Evolutionary conservation across 2,797 vertebrate species (phyloP), one percentile per base, ranked within the genome.

Genomic region (Parotocinclus haroldoi): DNA sequence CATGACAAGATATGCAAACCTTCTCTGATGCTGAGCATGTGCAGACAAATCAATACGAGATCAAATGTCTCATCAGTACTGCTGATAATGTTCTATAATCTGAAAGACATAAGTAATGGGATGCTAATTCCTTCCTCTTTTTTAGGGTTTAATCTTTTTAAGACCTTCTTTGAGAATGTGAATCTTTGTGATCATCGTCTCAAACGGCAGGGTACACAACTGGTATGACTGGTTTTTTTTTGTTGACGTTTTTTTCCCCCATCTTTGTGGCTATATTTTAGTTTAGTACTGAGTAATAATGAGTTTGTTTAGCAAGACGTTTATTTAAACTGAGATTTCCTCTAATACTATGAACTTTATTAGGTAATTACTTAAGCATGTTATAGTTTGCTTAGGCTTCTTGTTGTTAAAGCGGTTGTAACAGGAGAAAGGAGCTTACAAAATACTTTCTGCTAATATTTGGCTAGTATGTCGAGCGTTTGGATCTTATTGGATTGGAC

Each of bases 121-220:
- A 39, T 12, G 1, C 46, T 40, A 11, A 7, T 66, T 13, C 68
- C 45, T 50, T 51, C 13, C 37, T 53, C 48, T 61, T 50, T 83
- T 79, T 57, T 82, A 99, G 97, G 96, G 73, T 99, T 99, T 87
- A 95, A 94, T 83, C 92, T 99, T 73, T 99, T 99, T 84, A 99
- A 99, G 85, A 98, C 96, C 9, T 99, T 98, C 83, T 99, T 99
- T 88, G 97, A 99, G 88, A 99, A 98, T 60, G 97, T 99, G 70
- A 99, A 99, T 83, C 89, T 99, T 39, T 96, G 95, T 83, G 97
- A 99, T 84, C 97, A 99, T 90, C 94, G 96, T 49, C 85, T 99
- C 52, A 99, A 99, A 84, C 93, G 95, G 42, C 97, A 99, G 86
- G 97, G 96, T 75, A 95, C 95, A 69, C 96, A 98, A 1, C 55